phyloP scores from a whole-genome alignment of 2,113 vertebrate genomes.

The Meleagris gallopavo region DNA sequence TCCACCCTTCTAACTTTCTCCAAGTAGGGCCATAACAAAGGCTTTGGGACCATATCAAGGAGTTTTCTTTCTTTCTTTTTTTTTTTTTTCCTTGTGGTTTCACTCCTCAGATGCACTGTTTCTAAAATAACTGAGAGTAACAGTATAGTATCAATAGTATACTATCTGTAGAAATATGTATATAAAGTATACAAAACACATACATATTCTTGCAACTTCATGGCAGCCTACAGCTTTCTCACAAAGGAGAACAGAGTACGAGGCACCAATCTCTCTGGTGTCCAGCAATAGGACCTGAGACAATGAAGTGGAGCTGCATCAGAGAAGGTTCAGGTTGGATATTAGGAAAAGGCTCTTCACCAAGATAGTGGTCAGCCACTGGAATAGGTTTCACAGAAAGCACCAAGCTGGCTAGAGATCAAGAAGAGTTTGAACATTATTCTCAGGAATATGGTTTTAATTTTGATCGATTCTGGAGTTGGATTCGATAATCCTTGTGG shows the following conservation, averaged over 20 bases:
- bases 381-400: neutral
- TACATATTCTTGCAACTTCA: neutral
- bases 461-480: neutral
- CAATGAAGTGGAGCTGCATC: neutral
- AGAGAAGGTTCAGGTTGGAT: neutral
- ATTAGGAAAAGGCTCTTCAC: neutral
- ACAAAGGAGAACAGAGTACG: neutral
- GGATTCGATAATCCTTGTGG: neutral
- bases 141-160: neutral
- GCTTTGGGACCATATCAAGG: too few species aligned
- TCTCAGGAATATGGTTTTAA: neutral
- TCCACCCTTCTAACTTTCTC: neutral
- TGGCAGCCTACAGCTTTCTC: neutral
- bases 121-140: neutral
- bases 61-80: too few species aligned
- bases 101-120: neutral
- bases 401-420: neutral
- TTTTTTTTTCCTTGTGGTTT: neutral
- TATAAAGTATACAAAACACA: neutral
- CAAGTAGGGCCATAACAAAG: too few species aligned
- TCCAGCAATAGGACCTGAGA: neutral
- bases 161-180: neutral
- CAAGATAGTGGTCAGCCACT: neutral
- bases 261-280: neutral
- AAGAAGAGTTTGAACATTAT: neutral